Conservation (phyloP, 2,888 invertebrate genomes). For the Caenorhabditis sp. region DNA sequence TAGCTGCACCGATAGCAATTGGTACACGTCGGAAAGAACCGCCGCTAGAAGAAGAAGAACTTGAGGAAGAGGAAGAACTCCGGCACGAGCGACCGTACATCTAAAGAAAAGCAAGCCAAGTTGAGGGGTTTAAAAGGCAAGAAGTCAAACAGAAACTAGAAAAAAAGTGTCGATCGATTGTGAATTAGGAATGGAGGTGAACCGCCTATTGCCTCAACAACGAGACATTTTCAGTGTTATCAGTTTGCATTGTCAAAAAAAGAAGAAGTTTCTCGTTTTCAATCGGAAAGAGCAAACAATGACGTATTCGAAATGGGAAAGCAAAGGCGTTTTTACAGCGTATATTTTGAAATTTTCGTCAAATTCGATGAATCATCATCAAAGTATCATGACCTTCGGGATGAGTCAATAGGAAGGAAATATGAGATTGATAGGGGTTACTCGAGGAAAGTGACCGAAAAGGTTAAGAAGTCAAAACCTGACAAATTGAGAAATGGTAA, state of each 20-base stretch:
- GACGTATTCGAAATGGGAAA: slow-evolving; percentile 32
- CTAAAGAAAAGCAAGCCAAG: slow-evolving; percentile 37
- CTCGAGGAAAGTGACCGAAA: background rate
- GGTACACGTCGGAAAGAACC: slow-evolving; percentile 45
- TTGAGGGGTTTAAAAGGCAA: slow-evolving; percentile 32
- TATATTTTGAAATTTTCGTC: slow-evolving; percentile 47
- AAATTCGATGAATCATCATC: slow-evolving; percentile 38
- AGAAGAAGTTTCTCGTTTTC: slow-evolving; percentile 51
- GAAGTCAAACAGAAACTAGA: slow-evolving; percentile 40
- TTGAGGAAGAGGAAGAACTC: slow-evolving; percentile 55
- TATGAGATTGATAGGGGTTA: background rate
- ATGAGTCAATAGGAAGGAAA: slow-evolving; percentile 30
- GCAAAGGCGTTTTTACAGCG: slow-evolving; percentile 24
- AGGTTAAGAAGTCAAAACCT: background rate
- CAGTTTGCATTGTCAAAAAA: slow-evolving; percentile 55
- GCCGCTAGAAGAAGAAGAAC: slow-evolving; percentile 53
- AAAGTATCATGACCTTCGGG: slow-evolving; percentile 22
- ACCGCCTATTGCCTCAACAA: slow-evolving; percentile 42
- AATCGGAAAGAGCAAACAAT: slow-evolving; percentile 52
- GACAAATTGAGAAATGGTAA: background rate
- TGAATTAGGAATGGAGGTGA: slow-evolving; percentile 29
- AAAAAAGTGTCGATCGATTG: slow-evolving; percentile 41
- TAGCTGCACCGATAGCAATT: slow-evolving; percentile 19
- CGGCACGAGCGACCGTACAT: slow-evolving; percentile 60
- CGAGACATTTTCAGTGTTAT: slow-evolving; percentile 44